Evolutionary conservation across 2,797 vertebrate species (phyloP).

Genomic region (Echeneis naucrates): DNA sequence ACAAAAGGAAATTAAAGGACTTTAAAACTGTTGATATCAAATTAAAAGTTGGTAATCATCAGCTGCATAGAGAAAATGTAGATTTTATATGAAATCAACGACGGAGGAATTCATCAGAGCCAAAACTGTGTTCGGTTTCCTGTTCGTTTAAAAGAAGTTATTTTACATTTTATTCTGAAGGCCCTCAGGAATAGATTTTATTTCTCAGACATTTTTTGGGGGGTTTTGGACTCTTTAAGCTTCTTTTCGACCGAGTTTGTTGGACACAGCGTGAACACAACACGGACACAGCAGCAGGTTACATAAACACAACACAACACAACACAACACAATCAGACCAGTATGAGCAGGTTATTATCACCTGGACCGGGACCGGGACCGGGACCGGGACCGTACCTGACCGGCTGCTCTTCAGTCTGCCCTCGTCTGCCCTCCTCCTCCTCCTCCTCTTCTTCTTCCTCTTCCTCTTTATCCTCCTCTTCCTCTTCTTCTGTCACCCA

Average conservation of each 20-base stretch:
- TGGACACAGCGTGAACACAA: neutral
- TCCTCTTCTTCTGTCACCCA: slow-evolving; percentile 36
- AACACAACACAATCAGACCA: too few relatives aligned
- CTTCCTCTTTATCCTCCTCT: slow-evolving; percentile 28
- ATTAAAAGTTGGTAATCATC: neutral
- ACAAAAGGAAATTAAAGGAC: too few relatives aligned
- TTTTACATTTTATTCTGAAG: neutral
- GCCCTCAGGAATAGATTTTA: too few relatives aligned
- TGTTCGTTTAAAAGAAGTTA: neutral
- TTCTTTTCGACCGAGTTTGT: neutral
- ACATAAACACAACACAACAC: neutral
- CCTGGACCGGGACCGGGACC: neutral
- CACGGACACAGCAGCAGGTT: too few relatives aligned
- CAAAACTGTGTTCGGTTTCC: neutral
- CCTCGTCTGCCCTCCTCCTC: slow-evolving; percentile 6
- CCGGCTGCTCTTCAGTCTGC: slow-evolving; percentile 5
- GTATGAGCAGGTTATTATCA: neutral
- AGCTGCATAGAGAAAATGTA: neutral
- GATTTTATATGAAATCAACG: too few relatives aligned
- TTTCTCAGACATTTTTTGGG: neutral
- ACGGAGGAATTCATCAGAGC: too few relatives aligned
- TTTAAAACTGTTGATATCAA: neutral
- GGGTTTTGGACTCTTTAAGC: fast-evolving
- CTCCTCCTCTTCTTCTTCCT: slow-evolving; percentile 19
- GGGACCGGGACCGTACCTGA: slow-evolving; percentile 26